Conservation (phyloP, 2,113 vertebrate species). For the Lepisosteus osseus region DNA sequence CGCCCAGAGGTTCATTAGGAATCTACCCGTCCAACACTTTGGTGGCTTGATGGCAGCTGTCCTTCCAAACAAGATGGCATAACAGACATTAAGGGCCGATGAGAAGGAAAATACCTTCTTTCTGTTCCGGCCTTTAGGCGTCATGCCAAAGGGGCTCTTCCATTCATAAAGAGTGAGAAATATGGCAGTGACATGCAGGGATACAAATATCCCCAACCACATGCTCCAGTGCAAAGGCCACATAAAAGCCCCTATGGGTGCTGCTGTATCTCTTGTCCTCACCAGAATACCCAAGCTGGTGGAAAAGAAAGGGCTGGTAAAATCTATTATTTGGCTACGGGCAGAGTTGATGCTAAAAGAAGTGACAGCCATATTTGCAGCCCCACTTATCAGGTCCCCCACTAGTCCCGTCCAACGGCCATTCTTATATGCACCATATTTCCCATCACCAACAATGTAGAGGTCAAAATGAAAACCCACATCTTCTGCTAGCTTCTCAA, state of each 20-base stretch:
- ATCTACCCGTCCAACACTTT: constrained; percentile 81
- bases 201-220: constrained; percentile 82
- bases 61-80: constrained; percentile 78
- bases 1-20: constrained; percentile 85
- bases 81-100: constrained; percentile 78
- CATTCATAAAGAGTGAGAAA: constrained; percentile 80
- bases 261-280: constrained; percentile 74
- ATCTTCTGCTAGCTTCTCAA: constrained; percentile 77
- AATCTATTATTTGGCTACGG: constrained; percentile 78
- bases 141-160: constrained; percentile 82
- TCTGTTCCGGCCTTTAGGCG: constrained; percentile 73
- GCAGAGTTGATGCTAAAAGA: constrained; percentile 82
- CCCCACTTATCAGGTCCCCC: constrained; percentile 72
- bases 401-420: constrained; percentile 79
- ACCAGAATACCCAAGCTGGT: constrained; percentile 80
- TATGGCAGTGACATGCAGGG: constrained; percentile 76
- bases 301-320: constrained; percentile 81
- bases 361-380: constrained; percentile 77
- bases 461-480: constrained; percentile 81
- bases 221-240: constrained; percentile 83
- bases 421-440: constrained; percentile 75
- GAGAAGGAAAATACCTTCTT: constrained; percentile 80
- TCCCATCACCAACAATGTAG: constrained; percentile 79
- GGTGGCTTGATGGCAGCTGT: constrained; percentile 78
- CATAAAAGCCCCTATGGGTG: constrained; percentile 83